Percentiles rank a stretch among this genome's conserved stretches.
Evolutionary conservation across 2,113 vertebrate species (phyloP).

Genomic region (Genyomyrus donnyi): DNA sequence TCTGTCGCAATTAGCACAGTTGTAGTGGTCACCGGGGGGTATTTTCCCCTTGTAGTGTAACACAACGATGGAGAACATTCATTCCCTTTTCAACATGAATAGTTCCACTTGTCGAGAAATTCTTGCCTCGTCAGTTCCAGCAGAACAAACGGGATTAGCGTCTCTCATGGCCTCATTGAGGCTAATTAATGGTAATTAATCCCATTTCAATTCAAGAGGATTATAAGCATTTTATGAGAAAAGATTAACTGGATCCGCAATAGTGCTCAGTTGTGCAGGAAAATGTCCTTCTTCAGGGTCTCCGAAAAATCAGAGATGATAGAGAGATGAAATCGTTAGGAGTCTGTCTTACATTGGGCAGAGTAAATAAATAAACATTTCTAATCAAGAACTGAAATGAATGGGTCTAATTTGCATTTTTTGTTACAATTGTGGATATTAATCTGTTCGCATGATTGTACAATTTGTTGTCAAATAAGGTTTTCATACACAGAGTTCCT

Average conservation of each 20-base stretch:
- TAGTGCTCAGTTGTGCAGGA: neutral
- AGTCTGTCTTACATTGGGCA: neutral
- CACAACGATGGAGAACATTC: neutral
- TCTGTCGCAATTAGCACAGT: neutral
- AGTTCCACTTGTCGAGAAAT: slow-evolving; percentile 9
- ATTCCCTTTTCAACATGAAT: slow-evolving; percentile 11
- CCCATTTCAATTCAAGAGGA: slow-evolving; percentile 23
- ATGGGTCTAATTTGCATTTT: neutral
- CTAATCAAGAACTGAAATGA: neutral
- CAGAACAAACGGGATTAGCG: slow-evolving; percentile 20
- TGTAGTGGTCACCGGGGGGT: neutral
- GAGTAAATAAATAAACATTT: neutral
- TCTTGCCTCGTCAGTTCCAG: slow-evolving; percentile 11
- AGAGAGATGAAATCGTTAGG: neutral
- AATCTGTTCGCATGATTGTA: neutral
- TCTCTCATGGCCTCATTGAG: slow-evolving; percentile 17
- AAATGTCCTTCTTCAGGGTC: slow-evolving; percentile 1
- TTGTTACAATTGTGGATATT: neutral
- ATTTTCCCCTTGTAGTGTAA: neutral
- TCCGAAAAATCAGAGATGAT: neutral
- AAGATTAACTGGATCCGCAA: slow-evolving; percentile 20
- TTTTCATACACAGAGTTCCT: neutral
- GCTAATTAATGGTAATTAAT: slow-evolving; percentile 27
- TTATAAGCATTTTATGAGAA: slow-evolving; percentile 20
- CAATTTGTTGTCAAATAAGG: neutral